Evolutionary conservation across 2,888 invertebrate genomes (phyloP).

Genomic region (Drosophila nr. perissopoda): DNA sequence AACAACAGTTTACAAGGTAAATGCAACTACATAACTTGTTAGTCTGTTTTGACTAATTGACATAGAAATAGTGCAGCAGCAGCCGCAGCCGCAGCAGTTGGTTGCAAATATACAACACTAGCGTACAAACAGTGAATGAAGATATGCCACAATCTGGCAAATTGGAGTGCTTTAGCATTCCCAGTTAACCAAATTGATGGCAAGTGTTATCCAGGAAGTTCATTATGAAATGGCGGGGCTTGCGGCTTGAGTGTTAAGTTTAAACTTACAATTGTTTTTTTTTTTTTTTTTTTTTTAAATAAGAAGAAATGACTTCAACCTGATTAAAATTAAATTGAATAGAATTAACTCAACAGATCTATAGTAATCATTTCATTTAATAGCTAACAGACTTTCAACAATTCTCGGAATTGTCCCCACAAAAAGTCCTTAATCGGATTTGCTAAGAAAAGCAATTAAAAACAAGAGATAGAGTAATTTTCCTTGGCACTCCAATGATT

Average conservation of each 20-base stretch:
- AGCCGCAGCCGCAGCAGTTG: conserved; percentile 10
- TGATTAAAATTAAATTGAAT: neutral
- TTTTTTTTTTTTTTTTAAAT: neutral
- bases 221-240: neutral
- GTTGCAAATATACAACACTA: conserved; percentile 26
- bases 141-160: conserved; percentile 10
- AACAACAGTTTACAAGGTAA: conserved; percentile 15
- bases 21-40: conserved; percentile 60
- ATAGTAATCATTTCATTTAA: neutral
- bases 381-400: neutral
- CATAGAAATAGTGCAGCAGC: conserved; percentile 38
- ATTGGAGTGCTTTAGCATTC: conserved; percentile 25
- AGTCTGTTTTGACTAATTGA: conserved; percentile 74
- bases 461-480: neutral
- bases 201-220: neutral
- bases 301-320: neutral
- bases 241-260: neutral
- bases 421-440: neutral
- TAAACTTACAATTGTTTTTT: neutral
- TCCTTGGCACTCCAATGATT: neutral
- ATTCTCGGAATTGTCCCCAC: neutral
- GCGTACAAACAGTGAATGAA: conserved; percentile 13
- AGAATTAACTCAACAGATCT: neutral
- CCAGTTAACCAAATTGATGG: neutral
- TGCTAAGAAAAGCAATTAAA: neutral